phyloP scores from a whole-genome alignment of 2,888 invertebrate species.

The Ashinkailepas kermadecensis region DNA sequence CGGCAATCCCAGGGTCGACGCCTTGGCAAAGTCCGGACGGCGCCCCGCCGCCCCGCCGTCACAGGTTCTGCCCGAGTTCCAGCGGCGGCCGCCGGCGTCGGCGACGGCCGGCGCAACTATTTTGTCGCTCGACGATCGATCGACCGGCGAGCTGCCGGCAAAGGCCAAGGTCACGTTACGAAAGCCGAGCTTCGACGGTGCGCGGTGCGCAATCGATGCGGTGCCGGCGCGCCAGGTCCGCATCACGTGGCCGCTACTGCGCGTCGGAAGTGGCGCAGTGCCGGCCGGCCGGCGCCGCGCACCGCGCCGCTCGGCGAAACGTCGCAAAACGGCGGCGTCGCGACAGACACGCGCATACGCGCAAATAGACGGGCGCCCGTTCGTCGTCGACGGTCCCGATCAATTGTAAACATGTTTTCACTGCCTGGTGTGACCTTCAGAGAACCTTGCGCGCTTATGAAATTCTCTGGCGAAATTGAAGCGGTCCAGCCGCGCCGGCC shows the following conservation, averaged over 20 bases:
- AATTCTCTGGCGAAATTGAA: background rate
- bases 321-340: background rate
- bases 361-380: background rate
- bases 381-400: background rate
- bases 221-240: background rate
- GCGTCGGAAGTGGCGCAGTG: background rate
- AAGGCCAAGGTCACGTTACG: constrained; percentile 22
- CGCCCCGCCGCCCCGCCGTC: too few species aligned
- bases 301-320: background rate
- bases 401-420: constrained; percentile 19
- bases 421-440: background rate
- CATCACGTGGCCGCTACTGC: background rate
- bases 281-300: background rate
- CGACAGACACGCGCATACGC: background rate
- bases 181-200: background rate
- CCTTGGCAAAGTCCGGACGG: too few species aligned
- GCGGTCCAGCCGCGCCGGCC: too few species aligned
- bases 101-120: background rate
- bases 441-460: constrained; percentile 4
- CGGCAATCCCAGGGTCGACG: too few species aligned
- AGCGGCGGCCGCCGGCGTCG: background rate
- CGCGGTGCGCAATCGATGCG: constrained; percentile 1
- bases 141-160: background rate
- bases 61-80: too few species aligned
- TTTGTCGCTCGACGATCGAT: background rate